Base-by-base conservation (phyloP, 2,888 invertebrate species). In the Eupithecia vulgata region DNA sequence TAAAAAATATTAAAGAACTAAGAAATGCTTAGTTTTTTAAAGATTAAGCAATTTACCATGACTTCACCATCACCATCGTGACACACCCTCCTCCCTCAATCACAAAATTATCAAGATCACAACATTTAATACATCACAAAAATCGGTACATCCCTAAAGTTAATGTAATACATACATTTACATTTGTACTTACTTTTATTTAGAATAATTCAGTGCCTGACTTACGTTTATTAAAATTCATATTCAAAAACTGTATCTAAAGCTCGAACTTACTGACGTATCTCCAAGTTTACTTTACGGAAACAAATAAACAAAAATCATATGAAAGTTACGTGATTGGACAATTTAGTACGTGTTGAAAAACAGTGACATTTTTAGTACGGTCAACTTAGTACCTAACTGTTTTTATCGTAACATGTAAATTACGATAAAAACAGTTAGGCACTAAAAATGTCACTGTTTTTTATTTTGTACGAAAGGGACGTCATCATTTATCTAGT, bases 161-260 rank as follows among this genome's bases (percentile, higher is more conserved):
- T 68, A 17, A 57, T 73, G 37, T 21, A 30, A 68, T 65, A 70
- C 61, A 73, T 65, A 45, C 73, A 73, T 68, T 74, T 70, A 78
- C 67, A 68, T 73, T 76, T 76, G 76, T 76, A 78, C 57, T 57
- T 57, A 57, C 74, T 75, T 72, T 73, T 72, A 75, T 73, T 78
- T 75, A 78, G 73, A 78, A 75, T 78, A 74, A 76, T 75, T 76
- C 76, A 78, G 78, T 78, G 78, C 78, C 76, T 73, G 72, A 75
- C 74, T 75, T 72, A 72, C 59, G 70, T 70, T 48, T 67, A 65
- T 42, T 67, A 67, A 70, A 70, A 68, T 61, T 59, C 71, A 61
- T 70, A 62, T 68, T 61, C 66, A 69, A 70, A 62, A 76, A 72
- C 68, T 42, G 65, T 65, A 37, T 35, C 35, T 65, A 40, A 42